phyloP scores from a whole-genome alignment of 2,888 invertebrate genomes.

The Drosophila borborema region DNA sequence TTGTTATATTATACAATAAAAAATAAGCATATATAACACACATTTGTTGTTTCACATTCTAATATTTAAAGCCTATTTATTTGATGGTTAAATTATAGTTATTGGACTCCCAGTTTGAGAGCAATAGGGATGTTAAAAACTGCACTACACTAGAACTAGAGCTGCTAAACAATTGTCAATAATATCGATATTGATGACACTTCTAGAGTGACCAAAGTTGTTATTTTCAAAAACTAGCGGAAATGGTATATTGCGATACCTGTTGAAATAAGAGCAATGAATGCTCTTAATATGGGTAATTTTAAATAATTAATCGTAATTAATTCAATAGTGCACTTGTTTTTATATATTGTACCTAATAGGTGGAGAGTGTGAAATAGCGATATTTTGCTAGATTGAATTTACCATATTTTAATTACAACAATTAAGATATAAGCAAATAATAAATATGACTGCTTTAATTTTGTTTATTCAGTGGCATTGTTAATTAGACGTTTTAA shows the following conservation, averaged over 20 bases:
- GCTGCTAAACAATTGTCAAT: conserved; percentile 29
- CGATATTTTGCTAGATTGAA: not conserved
- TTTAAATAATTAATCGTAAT: too few species aligned
- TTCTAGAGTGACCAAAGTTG: not conserved
- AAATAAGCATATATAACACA: conserved; percentile 33
- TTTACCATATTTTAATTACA: not conserved
- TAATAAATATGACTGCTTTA: not conserved
- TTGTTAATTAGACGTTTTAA: not conserved
- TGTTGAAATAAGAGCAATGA: not conserved
- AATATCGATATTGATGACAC: conserved; percentile 24
- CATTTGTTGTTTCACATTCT: conserved; percentile 51
- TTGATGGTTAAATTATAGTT: conserved; percentile 36
- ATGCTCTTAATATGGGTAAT: too few species aligned
- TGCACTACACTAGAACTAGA: conserved; percentile 47
- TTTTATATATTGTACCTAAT: not conserved
- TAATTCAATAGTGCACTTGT: not conserved
- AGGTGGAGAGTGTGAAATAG: not conserved
- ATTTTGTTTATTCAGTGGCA: not conserved
- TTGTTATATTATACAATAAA: conserved; percentile 41
- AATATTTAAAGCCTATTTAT: conserved; percentile 33
- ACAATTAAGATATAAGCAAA: not conserved
- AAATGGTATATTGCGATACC: not conserved
- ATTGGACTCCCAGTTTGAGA: conserved; percentile 53
- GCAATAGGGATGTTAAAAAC: conserved; percentile 52
- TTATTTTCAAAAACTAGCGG: not conserved